Percentiles rank a stretch among this genome's conserved stretches.
Evolutionary conservation across 37 sponge, comb jelly and placozoan genomes (phyloP).

Genomic region (Haliclona indistincta): DNA sequence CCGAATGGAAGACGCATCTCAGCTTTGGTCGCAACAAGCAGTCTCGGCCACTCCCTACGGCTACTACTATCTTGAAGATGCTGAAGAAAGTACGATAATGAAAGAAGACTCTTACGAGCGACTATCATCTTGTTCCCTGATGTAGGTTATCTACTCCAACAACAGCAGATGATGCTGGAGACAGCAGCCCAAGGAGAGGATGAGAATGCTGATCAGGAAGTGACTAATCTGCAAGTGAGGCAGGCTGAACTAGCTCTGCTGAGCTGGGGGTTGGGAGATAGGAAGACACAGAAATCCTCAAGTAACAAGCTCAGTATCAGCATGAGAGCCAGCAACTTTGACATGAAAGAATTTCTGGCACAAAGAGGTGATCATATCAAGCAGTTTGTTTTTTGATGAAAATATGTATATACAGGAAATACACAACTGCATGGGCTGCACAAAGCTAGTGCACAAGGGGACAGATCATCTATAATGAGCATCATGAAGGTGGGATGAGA

Average conservation of each 20-base stretch:
- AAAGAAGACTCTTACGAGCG: too few relatives aligned
- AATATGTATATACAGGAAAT: conserved; percentile 17
- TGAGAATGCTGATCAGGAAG: too few relatives aligned
- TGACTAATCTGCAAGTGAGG: conserved; percentile 19
- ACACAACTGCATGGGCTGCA: conserved; percentile 65
- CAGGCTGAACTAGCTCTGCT: conserved; percentile 41
- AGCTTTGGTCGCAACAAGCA: too few relatives aligned
- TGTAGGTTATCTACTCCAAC: too few relatives aligned
- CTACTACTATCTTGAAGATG: too few relatives aligned
- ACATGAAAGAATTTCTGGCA: conserved; percentile 49
- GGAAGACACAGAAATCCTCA: not conserved
- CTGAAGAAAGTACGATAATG: too few relatives aligned
- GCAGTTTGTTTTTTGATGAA: not conserved
- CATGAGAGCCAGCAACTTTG: conserved; percentile 29
- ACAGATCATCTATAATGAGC: conserved; percentile 59
- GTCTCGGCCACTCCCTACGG: too few relatives aligned
- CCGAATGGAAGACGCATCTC: too few relatives aligned
- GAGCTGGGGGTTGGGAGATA: conserved; percentile 47
- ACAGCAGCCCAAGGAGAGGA: too few relatives aligned
- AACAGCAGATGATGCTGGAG: too few relatives aligned
- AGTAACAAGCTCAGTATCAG: conserved; percentile 35
- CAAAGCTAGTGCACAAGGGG: conserved; percentile 71
- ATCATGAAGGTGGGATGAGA: conserved; percentile 50
- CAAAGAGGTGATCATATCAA: conserved; percentile 36
- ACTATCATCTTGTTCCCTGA: too few relatives aligned